These are phyloP conservation scores for Antennarius maculatus DNA, from an alignment of 2,797 vertebrate genomes.

Conservation along the genomic window DNA sequence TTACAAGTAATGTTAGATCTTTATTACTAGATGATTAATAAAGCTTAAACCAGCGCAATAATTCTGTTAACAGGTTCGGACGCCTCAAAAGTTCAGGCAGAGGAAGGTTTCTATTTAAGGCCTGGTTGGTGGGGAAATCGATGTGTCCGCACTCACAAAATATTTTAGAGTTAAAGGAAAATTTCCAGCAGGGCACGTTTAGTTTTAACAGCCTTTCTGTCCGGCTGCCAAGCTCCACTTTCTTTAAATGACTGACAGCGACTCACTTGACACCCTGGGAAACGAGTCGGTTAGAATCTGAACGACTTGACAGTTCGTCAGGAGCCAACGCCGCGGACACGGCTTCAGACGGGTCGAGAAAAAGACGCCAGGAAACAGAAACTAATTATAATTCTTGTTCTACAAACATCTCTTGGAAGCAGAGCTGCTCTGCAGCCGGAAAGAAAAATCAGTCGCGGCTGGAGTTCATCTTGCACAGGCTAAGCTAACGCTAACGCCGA, in stretches of 20 bases:
- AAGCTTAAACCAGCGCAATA: no score
- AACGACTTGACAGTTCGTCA: conserved; percentile 29
- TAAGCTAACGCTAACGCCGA: conserved; percentile 14
- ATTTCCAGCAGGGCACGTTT: conserved; percentile 31
- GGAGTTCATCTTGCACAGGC: conserved; percentile 50
- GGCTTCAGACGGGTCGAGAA: conserved; percentile 19
- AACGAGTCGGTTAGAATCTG: conserved; percentile 25
- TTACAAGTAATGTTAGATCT: no score
- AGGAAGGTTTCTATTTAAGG: conserved; percentile 56
- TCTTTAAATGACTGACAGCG: conserved; percentile 47
- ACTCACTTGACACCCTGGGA: conserved; percentile 19
- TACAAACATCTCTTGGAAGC: conserved; percentile 44
- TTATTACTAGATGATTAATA: no score
- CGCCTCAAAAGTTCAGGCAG: background rate
- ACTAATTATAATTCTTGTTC: conserved; percentile 54
- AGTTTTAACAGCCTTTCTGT: conserved; percentile 49
- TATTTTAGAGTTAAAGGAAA: conserved; percentile 51
- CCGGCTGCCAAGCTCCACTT: conserved; percentile 52
- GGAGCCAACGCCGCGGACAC: conserved; percentile 18
- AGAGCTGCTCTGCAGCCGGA: conserved; percentile 33
- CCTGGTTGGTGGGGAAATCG: conserved; percentile 34
- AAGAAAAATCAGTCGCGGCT: conserved; percentile 20
- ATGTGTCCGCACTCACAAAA: conserved; percentile 48
- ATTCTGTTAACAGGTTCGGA: no score
- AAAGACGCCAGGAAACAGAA: conserved; percentile 28